Evolutionary conservation across 2,888 invertebrate genomes (phyloP), one percentile per base, ranked within the genome.

Genomic region (Acronicta leporina): DNA sequence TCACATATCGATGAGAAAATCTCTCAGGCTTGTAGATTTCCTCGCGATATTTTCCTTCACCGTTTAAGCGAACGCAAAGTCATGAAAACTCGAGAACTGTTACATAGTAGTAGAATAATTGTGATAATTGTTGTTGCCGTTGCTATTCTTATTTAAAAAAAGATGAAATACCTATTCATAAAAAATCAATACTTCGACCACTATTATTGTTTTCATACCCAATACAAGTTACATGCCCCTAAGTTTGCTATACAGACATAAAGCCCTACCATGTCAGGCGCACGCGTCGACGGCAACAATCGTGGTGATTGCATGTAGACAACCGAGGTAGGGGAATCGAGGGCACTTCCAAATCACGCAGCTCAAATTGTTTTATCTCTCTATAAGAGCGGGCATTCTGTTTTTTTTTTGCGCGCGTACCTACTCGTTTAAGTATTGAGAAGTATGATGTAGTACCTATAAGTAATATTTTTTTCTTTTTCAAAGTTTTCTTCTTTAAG

Each of bases 351-450:
- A 49, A 65, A 70, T 62, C 61, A 63, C 48, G 40, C 62, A 38
- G 41, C 35, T 63, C 46, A 72, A 74, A 69, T 69, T 66, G 65
- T 69, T 66, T 68, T 77, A 72, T 64, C 59, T 65, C 42, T 7
- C 7, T 14, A 25, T n/a, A 38, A 0, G 35, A 51, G 59, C 48
- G 68, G 63, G 54, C 27, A 11, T 58, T 11, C 10, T 16, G 2
- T 20, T 42, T 27, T 15, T 41, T 41, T 38, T 40, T 27, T 7
- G 1, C 3, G 3, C 6, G 27, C 20, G 20, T 20, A 20, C 4
- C 4, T 20, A 20, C 20, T 20, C n/a, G n/a, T n/a, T n/a, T n/a
- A n/a, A n/a, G n/a, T n/a, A n/a, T n/a, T n/a, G n/a, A n/a, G n/a
- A n/a, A n/a, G n/a, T n/a, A n/a, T n/a, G n/a, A n/a, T n/a, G n/a